Percentiles rank a stretch among this genome's conserved stretches.
Conservation (phyloP, 1,140 invertebrate species). For the Temnothorax nylanderi region DNA sequence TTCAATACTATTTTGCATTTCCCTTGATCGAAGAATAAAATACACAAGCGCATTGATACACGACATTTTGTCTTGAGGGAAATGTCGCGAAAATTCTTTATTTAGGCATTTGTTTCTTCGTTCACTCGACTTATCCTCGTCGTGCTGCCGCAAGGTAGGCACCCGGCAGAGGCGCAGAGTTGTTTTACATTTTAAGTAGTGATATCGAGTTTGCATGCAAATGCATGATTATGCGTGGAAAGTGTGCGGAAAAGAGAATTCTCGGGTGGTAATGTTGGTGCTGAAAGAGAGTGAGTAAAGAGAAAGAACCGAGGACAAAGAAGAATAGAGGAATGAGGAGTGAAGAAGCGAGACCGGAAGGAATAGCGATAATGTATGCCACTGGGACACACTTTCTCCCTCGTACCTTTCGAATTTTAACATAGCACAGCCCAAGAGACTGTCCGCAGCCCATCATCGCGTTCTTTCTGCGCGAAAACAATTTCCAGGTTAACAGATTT, state of each 20-base stretch:
- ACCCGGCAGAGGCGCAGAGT: slow-evolving; percentile 69
- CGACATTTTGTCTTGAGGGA: not conserved
- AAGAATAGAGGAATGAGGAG: slow-evolving; percentile 35
- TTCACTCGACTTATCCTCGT: slow-evolving; percentile 50
- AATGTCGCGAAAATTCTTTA: slow-evolving; percentile 41
- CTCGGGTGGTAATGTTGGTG: slow-evolving; percentile 34
- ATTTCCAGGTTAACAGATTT: slow-evolving; percentile 56
- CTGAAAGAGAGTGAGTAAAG: slow-evolving; percentile 59
- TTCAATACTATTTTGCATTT: not conserved
- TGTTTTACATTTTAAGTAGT: slow-evolving; percentile 86
- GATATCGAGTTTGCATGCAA: slow-evolving; percentile 85
- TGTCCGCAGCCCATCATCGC: slow-evolving; percentile 6
- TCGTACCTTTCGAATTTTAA: slow-evolving; percentile 68
- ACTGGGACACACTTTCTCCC: slow-evolving; percentile 73
- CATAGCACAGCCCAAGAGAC: slow-evolving; percentile 38
- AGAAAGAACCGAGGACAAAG: slow-evolving; percentile 1
- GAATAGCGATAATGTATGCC: slow-evolving; percentile 76
- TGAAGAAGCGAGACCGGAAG: slow-evolving; percentile 54
- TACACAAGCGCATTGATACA: slow-evolving; percentile 2
- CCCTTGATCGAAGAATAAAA: slow-evolving; percentile 23
- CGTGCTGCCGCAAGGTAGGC: slow-evolving; percentile 23
- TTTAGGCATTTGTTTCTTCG: slow-evolving; percentile 17
- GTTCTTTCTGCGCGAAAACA: slow-evolving; percentile 24
- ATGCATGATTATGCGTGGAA: slow-evolving; percentile 82
- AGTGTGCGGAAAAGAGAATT: slow-evolving; percentile 52